phyloP scores from a whole-genome alignment of 64 coral and sea anemone species.

The Montipora efflorescens region DNA sequence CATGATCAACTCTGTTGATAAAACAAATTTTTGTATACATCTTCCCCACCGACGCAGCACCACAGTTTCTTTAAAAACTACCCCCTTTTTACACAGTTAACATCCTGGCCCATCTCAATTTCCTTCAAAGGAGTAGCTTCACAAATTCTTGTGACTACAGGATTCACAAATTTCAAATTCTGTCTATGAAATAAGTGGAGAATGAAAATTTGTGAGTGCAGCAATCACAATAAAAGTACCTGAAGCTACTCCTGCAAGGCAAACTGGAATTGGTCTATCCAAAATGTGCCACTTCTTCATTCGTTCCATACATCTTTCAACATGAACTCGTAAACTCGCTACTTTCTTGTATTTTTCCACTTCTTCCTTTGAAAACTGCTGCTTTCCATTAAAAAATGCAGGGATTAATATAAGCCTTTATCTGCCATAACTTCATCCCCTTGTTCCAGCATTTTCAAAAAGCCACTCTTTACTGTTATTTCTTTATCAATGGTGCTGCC shows the following conservation, averaged over 20 bases:
- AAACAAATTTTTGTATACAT: too few relatives aligned
- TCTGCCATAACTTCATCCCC: slow-evolving; percentile 60
- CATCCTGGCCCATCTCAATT: too few relatives aligned
- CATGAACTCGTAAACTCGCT: slow-evolving; percentile 41
- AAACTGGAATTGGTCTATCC: slow-evolving; percentile 43
- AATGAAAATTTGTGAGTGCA: slow-evolving; percentile 56
- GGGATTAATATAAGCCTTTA: slow-evolving; percentile 55
- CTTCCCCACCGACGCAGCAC: too few relatives aligned
- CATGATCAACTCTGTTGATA: too few relatives aligned
- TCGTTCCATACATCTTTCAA: slow-evolving; percentile 60
- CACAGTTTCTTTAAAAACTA: too few relatives aligned
- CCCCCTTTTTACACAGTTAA: too few relatives aligned
- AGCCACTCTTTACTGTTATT: slow-evolving; percentile 53
- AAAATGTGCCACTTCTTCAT: slow-evolving; percentile 66
- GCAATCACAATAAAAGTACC: slow-evolving; percentile 52
- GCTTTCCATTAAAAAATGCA: slow-evolving; percentile 51
- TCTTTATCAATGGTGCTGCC: slow-evolving; percentile 52
- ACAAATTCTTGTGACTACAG: too few relatives aligned
- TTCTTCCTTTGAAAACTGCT: slow-evolving; percentile 43
- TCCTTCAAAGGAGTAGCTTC: too few relatives aligned
- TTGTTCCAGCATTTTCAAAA: slow-evolving; percentile 23
- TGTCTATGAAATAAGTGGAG: slow-evolving; percentile 29
- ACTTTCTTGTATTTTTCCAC: slow-evolving; percentile 56
- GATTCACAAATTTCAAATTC: too few relatives aligned
- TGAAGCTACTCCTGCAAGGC: slow-evolving; percentile 35